Evolutionary conservation across 2,888 invertebrate species (phyloP).

Genomic region (Myopa tessellatipennis): DNA sequence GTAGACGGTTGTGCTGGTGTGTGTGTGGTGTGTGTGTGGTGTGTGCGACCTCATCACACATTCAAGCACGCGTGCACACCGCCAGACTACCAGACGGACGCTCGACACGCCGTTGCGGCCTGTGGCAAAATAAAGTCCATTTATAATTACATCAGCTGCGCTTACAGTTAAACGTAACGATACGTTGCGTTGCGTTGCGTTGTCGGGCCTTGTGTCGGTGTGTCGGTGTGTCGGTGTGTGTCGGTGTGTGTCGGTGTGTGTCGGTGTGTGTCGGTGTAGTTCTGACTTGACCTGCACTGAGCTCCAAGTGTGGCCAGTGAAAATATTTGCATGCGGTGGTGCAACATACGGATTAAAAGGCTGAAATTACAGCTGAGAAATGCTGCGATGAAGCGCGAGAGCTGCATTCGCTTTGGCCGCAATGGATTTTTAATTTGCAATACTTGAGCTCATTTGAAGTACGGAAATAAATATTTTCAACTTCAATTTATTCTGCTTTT

Average conservation of each 20-base stretch:
- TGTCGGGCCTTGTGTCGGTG: neutral
- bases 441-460: no score
- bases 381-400: no score
- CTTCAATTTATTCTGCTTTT: neutral
- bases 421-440: neutral
- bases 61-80: conserved; percentile 14
- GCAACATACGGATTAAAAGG: no score
- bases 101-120: conserved; percentile 24
- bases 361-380: no score
- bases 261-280: neutral
- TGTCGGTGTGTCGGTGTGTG: neutral
- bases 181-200: neutral
- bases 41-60: conserved; percentile 16
- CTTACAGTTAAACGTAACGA: conserved; percentile 31
- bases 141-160: conserved; percentile 39
- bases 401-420: neutral
- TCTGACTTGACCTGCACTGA: neutral
- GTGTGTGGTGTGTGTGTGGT: conserved; percentile 31
- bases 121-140: conserved; percentile 33
- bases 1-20: conserved; percentile 19
- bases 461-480: no score
- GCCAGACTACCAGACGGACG: conserved; percentile 16
- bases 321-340: neutral
- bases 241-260: neutral
- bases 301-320: no score